Conservation (phyloP, 2,888 invertebrate genomes). For the Agrenia bidenticulata region DNA sequence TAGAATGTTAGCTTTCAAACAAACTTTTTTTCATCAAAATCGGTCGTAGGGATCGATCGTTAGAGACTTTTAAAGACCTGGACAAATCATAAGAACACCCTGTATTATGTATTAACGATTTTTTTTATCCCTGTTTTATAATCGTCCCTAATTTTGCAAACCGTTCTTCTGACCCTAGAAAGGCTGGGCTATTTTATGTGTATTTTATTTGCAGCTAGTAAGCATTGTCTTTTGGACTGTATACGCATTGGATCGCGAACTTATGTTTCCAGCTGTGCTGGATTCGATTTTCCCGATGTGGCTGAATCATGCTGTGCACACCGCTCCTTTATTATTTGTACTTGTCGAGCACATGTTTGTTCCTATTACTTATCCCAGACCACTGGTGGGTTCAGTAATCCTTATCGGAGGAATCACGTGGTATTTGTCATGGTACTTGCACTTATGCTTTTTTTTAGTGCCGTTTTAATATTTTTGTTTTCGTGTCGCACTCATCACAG, state of each 20-base stretch:
- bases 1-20: too few relatives aligned
- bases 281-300: slow-evolving; percentile 84
- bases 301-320: slow-evolving; percentile 92
- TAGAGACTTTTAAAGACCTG: too few relatives aligned
- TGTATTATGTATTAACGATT: too few relatives aligned
- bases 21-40: too few relatives aligned
- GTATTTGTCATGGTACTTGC: slow-evolving; percentile 47
- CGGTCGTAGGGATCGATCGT: too few relatives aligned
- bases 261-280: slow-evolving; percentile 80
- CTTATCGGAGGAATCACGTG: slow-evolving; percentile 34
- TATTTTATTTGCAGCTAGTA: slow-evolving; percentile 65
- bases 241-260: slow-evolving; percentile 82
- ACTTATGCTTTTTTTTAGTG: not conserved
- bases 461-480: too few relatives aligned
- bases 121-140: too few relatives aligned
- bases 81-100: too few relatives aligned
- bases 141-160: too few relatives aligned
- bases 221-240: slow-evolving; percentile 85
- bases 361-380: slow-evolving; percentile 34
- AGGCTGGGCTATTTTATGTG: too few relatives aligned
- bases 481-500: too few relatives aligned
- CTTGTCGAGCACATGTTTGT: slow-evolving; percentile 37
- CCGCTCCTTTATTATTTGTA: slow-evolving; percentile 56
- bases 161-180: too few relatives aligned
- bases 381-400: slow-evolving; percentile 29